Conservation (phyloP, 2,113 vertebrate genomes). For the Illadopsis cleaveri region DNA sequence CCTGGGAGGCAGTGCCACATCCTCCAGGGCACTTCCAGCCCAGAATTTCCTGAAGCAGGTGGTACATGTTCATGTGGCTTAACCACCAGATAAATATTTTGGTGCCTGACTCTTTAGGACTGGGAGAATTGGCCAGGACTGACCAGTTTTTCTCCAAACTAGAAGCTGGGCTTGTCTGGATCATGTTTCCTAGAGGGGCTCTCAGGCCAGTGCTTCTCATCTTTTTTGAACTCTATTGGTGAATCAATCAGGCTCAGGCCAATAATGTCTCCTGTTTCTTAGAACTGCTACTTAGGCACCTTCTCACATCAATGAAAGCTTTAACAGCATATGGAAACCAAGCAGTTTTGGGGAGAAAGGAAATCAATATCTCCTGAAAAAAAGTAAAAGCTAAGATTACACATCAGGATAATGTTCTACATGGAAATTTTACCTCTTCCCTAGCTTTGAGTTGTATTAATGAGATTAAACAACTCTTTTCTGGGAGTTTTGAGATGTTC, state of each 20-base stretch:
- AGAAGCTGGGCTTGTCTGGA: neutral
- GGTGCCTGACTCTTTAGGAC: neutral
- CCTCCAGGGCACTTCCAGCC: neutral
- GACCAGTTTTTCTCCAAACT: neutral
- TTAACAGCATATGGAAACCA: neutral
- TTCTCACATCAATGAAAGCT: neutral
- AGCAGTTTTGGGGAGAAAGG: neutral
- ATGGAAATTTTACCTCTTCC: neutral
- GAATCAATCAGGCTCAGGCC: neutral
- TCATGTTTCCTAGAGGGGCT: neutral
- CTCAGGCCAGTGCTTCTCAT: neutral
- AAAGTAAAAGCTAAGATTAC: neutral
- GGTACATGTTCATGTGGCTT: accelerated
- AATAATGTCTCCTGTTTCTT: neutral
- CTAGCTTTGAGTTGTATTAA: neutral
- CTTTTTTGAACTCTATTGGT: neutral
- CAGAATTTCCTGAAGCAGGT: neutral
- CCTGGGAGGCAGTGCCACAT: neutral
- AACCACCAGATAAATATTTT: neutral
- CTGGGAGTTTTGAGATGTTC: neutral
- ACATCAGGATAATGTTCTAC: neutral
- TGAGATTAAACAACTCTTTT: neutral
- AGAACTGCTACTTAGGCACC: neutral
- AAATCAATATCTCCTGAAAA: neutral
- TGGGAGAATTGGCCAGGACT: neutral